phyloP scores from a whole-genome alignment of 1,140 invertebrate genomes.

The Bombus difficillimus region DNA sequence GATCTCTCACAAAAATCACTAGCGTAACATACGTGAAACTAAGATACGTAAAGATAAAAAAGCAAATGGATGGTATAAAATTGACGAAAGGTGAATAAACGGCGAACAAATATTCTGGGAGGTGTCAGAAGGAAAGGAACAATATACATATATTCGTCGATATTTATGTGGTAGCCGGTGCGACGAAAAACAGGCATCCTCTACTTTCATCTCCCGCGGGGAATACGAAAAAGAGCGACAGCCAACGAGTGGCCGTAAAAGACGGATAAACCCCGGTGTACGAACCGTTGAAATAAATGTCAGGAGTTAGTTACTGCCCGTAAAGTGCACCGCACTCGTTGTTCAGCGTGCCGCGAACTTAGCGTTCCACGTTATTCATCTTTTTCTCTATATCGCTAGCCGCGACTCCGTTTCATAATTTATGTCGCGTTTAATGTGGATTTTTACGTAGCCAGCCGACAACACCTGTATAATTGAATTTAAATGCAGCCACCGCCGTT shows the following conservation, averaged over 20 bases:
- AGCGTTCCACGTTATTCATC: constrained; percentile 62
- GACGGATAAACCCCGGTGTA: constrained; percentile 61
- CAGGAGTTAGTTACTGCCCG: constrained; percentile 66
- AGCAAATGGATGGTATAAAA: constrained; percentile 13
- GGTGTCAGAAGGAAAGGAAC: not conserved
- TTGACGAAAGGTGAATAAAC: not conserved
- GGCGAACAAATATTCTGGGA: constrained; percentile 37
- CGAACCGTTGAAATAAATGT: constrained; percentile 64
- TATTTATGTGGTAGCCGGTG: constrained; percentile 50
- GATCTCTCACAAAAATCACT: no score
- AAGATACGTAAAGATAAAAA: no score
- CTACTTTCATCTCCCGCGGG: not conserved
- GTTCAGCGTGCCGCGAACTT: constrained; percentile 59
- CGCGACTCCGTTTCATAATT: constrained; percentile 48
- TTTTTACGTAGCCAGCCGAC: constrained; percentile 51
- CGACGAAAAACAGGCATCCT: constrained; percentile 34
- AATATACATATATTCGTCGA: constrained; percentile 42
- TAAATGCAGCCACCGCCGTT: constrained; percentile 40
- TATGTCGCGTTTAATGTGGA: constrained; percentile 59
- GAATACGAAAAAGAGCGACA: constrained; percentile 47
- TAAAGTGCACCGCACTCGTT: constrained; percentile 58
- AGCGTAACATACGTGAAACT: no score
- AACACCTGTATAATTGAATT: constrained; percentile 63
- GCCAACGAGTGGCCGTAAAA: constrained; percentile 53
- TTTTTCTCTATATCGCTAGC: constrained; percentile 41